phyloP scores from a whole-genome alignment of 2,888 invertebrate species.

The Steinernema carpocapsae region DNA sequence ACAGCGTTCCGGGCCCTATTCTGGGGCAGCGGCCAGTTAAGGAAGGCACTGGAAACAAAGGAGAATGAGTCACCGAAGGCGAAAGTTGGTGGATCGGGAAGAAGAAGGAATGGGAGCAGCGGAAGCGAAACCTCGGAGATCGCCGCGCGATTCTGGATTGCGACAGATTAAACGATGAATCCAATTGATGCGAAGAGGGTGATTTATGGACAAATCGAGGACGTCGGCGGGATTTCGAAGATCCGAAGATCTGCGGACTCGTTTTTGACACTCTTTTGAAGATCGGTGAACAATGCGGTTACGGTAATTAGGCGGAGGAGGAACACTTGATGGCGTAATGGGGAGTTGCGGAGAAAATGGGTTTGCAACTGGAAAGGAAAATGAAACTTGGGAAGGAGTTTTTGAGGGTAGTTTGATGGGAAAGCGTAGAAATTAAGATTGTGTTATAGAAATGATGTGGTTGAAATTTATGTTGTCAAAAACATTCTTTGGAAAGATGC shows the following conservation, averaged over 20 bases:
- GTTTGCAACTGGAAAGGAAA: no score
- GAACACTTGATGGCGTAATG: no score
- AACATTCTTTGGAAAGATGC: no score
- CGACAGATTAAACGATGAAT: not conserved
- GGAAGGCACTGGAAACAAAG: not conserved
- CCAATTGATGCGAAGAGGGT: not conserved
- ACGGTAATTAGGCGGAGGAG: not conserved
- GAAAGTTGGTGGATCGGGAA: conserved; percentile 11
- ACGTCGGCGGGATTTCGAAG: not conserved
- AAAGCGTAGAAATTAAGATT: no score
- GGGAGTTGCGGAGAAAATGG: no score
- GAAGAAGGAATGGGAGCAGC: conserved; percentile 11
- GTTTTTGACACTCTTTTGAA: conserved; percentile 2
- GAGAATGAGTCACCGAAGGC: not conserved
- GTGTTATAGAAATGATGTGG: no score
- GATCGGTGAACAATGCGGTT: not conserved
- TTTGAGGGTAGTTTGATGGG: no score
- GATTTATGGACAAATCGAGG: not conserved
- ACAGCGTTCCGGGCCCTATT: conserved; percentile 17
- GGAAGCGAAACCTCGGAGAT: conserved; percentile 7
- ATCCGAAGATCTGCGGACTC: not conserved
- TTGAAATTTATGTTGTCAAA: no score
- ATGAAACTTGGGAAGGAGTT: no score
- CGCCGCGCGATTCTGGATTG: conserved; percentile 3
- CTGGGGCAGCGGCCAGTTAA: not conserved